These are phyloP conservation scores for Dendrolimus kikuchii DNA, from an alignment of 1,140 invertebrate genomes.

Conservation along the genomic window DNA sequence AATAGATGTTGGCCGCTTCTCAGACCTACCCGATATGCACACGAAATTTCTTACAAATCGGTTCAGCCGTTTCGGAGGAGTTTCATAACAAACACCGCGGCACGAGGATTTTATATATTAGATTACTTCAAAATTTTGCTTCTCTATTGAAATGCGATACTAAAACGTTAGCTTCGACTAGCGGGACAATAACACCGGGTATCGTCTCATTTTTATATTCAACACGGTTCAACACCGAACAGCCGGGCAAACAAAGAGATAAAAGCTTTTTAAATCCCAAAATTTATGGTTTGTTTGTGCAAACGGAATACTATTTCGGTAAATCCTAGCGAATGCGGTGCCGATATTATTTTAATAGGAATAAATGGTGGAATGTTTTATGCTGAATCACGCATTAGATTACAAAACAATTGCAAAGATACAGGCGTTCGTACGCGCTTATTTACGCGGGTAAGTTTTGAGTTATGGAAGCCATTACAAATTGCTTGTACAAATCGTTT, in stretches of 20 bases:
- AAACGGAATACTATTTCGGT: constrained; percentile 38
- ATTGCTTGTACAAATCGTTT: too few species aligned
- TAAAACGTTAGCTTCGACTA: too few species aligned
- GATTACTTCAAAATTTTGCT: too few species aligned
- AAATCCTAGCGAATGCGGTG: constrained; percentile 16
- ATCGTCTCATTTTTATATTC: constrained; percentile 22
- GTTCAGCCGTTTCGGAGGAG: too few species aligned
- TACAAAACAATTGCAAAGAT: neutral
- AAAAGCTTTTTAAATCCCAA: constrained; percentile 63
- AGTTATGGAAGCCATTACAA: too few species aligned
- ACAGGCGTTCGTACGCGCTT: neutral
- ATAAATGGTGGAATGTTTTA: constrained; percentile 5
- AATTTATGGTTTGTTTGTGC: constrained; percentile 63
- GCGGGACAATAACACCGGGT: too few species aligned
- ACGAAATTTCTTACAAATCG: too few species aligned
- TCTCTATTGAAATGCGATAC: too few species aligned
- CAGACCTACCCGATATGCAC: too few species aligned
- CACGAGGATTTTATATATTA: too few species aligned
- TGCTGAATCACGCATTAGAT: constrained; percentile 7
- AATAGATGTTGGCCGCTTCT: too few species aligned
- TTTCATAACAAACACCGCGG: too few species aligned
- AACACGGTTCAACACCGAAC: constrained; percentile 31
- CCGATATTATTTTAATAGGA: constrained; percentile 6
- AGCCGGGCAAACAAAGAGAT: constrained; percentile 51
- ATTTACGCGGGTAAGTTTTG: neutral